These are phyloP conservation scores for Psilanteris sp. DNA, from an alignment of 1,140 invertebrate species.

Conservation along the genomic window DNA sequence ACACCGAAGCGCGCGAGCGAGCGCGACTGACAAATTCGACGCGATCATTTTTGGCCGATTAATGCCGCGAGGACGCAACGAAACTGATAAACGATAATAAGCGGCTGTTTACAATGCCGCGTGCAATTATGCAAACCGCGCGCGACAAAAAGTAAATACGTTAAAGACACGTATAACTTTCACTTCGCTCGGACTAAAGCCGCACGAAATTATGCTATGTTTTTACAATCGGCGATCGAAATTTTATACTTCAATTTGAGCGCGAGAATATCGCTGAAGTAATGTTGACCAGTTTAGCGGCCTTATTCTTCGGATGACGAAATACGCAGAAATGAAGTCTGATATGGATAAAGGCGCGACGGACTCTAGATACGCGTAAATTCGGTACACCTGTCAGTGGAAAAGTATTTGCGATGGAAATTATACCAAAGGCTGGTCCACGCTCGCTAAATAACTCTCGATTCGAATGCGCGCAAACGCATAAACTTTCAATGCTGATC, in stretches of 20 bases:
- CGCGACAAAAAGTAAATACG: constrained; percentile 29
- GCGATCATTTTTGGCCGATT: background rate
- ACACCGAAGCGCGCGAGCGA: background rate
- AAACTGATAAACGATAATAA: constrained; percentile 17
- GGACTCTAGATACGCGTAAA: background rate
- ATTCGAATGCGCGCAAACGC: constrained; percentile 26
- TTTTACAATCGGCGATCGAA: too few relatives aligned
- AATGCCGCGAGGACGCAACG: too few relatives aligned
- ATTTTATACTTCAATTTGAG: too few relatives aligned
- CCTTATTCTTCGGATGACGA: background rate
- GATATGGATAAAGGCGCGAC: constrained; percentile 2
- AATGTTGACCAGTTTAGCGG: too few relatives aligned
- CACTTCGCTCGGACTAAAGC: too few relatives aligned
- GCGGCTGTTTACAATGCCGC: constrained; percentile 1
- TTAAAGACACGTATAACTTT: constrained; percentile 13
- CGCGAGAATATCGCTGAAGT: too few relatives aligned
- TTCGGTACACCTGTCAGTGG: constrained; percentile 13
- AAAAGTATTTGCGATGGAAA: constrained; percentile 19
- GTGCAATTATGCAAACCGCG: constrained; percentile 22
- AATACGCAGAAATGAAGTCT: background rate
- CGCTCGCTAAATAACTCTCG: constrained; percentile 18
- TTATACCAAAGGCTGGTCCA: constrained; percentile 25
- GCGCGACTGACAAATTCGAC: constrained; percentile 12
- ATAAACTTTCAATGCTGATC: constrained; percentile 41
- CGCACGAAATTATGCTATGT: too few relatives aligned